Conservation (phyloP, 2,888 invertebrate species). For the Pseudococcus viburni region DNA sequence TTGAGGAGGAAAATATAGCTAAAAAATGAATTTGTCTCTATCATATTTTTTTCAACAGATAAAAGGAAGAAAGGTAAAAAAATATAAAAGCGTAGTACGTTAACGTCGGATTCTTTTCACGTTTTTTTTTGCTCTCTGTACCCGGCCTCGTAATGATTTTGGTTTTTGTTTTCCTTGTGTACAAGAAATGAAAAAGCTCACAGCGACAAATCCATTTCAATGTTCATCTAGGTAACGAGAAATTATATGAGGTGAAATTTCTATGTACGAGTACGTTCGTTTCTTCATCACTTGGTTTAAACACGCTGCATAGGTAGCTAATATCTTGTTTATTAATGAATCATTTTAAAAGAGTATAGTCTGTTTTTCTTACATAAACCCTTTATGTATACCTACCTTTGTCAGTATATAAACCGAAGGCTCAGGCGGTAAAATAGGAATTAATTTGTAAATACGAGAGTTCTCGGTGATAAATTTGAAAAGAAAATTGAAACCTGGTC, state of each 20-base stretch:
- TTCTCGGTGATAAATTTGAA: conserved; percentile 33
- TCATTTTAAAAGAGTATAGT: conserved; percentile 16
- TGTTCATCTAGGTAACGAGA: conserved; percentile 13
- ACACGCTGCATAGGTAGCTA: not conserved
- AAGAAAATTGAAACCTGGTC: conserved; percentile 39
- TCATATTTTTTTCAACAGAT: conserved; percentile 42
- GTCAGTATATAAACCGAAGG: not conserved
- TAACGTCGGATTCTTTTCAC: conserved; percentile 44
- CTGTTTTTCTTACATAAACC: not conserved
- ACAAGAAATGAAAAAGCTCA: not conserved
- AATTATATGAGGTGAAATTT: conserved; percentile 2
- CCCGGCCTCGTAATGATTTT: conserved; percentile 35
- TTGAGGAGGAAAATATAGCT: conserved; percentile 43
- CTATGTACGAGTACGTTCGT: not conserved
- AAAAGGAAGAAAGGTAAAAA: conserved; percentile 23
- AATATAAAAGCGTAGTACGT: conserved; percentile 40
- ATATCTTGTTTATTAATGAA: conserved; percentile 16
- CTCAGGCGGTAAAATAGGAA: conserved; percentile 30
- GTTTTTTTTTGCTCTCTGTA: conserved; percentile 15
- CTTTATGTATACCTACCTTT: not conserved
- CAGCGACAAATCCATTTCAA: conserved; percentile 40
- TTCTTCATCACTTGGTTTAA: not conserved
- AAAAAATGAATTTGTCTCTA: conserved; percentile 58
- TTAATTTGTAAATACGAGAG: conserved; percentile 25
- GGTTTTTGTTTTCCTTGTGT: conserved; percentile 39